phyloP scores from a whole-genome alignment of 2,797 vertebrate species.

The Phrynocephalus vlangalii region DNA sequence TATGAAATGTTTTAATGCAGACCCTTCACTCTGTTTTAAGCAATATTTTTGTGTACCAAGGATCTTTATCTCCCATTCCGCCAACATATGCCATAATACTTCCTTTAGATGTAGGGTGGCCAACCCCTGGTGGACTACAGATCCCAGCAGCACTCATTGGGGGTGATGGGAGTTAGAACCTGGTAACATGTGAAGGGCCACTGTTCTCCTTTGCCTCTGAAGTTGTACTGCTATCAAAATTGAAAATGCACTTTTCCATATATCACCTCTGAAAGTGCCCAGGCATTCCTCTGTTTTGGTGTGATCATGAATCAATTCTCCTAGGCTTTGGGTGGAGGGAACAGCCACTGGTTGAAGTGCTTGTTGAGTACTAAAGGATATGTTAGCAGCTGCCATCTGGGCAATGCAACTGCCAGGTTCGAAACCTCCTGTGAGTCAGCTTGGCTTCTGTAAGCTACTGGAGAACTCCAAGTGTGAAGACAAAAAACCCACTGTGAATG shows the following conservation, averaged over 20 bases:
- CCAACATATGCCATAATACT: not conserved
- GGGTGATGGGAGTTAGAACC: not conserved
- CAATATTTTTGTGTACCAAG: not conserved
- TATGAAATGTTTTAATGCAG: not conserved
- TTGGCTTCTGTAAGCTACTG: not conserved
- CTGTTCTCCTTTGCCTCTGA: not conserved
- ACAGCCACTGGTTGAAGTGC: not conserved
- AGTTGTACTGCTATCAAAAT: not conserved
- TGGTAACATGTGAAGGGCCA: not conserved
- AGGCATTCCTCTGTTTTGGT: not conserved
- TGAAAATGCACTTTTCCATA: not conserved
- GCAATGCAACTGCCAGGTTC: constrained; percentile 13
- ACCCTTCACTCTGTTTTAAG: not conserved
- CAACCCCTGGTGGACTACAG: not conserved
- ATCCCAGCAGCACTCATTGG: not conserved
- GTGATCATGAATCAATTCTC: not conserved
- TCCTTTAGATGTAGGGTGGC: not conserved
- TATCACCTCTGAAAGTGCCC: not conserved
- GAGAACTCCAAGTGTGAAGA: not conserved
- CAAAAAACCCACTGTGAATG: constrained; percentile 22
- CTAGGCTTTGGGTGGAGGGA: not conserved
- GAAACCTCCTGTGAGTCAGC: not conserved
- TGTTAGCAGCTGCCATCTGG: not conserved
- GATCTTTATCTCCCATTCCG: not conserved
- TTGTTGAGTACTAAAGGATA: not conserved